phyloP scores from a whole-genome alignment of 1,140 invertebrate genomes.

The Catajapyx aquilonaris region DNA sequence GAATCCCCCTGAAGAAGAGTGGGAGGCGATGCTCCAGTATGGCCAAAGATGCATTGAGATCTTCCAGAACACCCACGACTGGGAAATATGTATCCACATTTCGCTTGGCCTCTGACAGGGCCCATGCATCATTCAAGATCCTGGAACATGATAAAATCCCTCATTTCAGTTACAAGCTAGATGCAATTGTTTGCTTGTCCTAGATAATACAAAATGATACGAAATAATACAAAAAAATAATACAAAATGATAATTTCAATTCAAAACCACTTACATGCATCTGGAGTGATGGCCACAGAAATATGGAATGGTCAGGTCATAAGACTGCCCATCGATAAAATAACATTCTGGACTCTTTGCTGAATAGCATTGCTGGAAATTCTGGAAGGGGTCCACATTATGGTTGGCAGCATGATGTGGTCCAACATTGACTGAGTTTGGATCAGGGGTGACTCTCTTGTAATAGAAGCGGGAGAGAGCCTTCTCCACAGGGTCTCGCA shows the following conservation, averaged over 20 bases:
- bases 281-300: slow-evolving; percentile 40
- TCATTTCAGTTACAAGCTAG: background rate
- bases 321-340: slow-evolving; percentile 18
- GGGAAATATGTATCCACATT: slow-evolving; percentile 40
- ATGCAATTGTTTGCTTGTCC: slow-evolving; percentile 5
- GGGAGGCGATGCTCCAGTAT: slow-evolving; percentile 33
- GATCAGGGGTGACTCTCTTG: slow-evolving; percentile 11
- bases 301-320: slow-evolving; percentile 33
- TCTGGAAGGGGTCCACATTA: no score
- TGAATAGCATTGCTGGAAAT: slow-evolving; percentile 23
- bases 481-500: slow-evolving; percentile 35
- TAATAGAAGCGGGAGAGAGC: slow-evolving; percentile 15
- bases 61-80: slow-evolving; percentile 39
- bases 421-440: slow-evolving; percentile 6
- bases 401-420: no score
- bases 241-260: background rate
- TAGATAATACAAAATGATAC: slow-evolving; percentile 6
- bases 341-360: slow-evolving; percentile 19
- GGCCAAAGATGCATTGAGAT: slow-evolving; percentile 34
- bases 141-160: slow-evolving; percentile 18
- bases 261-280: slow-evolving; percentile 30
- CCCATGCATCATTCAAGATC: slow-evolving; percentile 34
- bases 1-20: slow-evolving; percentile 33
- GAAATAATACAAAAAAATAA: slow-evolving; percentile 6
- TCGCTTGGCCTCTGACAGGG: slow-evolving; percentile 33